Base-by-base conservation (phyloP, 2,888 invertebrate genomes). In the Eristalinus aeneus region DNA sequence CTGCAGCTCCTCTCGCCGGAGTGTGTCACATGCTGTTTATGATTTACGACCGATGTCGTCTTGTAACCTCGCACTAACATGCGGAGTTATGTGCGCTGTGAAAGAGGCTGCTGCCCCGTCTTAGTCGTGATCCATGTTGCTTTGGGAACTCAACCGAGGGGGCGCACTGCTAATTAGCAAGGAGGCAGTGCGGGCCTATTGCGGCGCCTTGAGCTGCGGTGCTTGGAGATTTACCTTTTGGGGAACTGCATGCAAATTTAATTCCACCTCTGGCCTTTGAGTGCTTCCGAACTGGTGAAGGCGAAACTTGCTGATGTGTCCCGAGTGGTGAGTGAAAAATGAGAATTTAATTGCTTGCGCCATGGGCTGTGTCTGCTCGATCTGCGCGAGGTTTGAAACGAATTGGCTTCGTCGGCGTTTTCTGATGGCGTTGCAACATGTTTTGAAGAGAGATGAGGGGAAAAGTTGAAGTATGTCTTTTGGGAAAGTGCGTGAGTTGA, bases 141-240 rank as follows among this genome's bases (percentile, higher is more conserved):
- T 1, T 46, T 8, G 68, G 60, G 73, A 16, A 31, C 27, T 65
- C 32, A 56, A 5, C n/a, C 20, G 31, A 54, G 34, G 58, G 34
- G 31, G 71, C 65, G 36, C 56, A 73, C 36, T 60, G 46, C 75
- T 84, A 84, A 84, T 84, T 84, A 84, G 79, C 72, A 60, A 69
- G 78, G 68, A 56, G 67, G 54, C 63, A 67, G 23, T 63, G 27
- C 9, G 67, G 56, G 53, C 34, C 73, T 64, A n/a, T 16, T 11
- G 61, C 27, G 63, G 4, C n/a, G 39, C 16, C 39, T 46, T n/a
- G 39, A 4, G 11, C 20, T 56, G 32, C 32, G n/a, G 36, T 20
- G 20, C 39, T 39, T 53, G 32, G 39, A 56, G 22, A 12, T 12
- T 10, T 46, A 22, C 12, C n/a, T 56, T 53, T 63, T 65, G 23